These are phyloP conservation scores for Oegoconia quadripuncta DNA, from an alignment of 2,888 invertebrate species.

Conservation along the genomic window DNA sequence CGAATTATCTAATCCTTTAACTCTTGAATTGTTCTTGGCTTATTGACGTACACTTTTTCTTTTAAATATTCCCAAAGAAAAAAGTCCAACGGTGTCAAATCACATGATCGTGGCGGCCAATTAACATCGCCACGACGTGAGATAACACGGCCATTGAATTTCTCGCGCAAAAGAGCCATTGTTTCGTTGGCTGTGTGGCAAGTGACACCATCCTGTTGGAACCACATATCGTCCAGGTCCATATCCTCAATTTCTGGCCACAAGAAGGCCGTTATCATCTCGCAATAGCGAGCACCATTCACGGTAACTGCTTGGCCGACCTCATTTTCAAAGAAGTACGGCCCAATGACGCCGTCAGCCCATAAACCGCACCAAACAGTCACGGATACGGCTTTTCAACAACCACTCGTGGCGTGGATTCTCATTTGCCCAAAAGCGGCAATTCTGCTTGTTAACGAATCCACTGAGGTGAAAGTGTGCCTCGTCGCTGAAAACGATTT, in stretches of 20 bases:
- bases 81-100: no score
- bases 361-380: slow-evolving; percentile 46
- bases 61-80: slow-evolving; percentile 1
- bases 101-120: slow-evolving; percentile 6
- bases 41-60: neutral
- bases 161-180: slow-evolving; percentile 16
- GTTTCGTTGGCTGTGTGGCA: slow-evolving; percentile 22
- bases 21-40: neutral
- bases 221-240: slow-evolving; percentile 17
- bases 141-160: neutral
- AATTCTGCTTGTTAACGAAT: slow-evolving; percentile 30
- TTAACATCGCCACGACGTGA: slow-evolving; percentile 1
- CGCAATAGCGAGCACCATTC: no score
- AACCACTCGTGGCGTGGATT: slow-evolving; percentile 13
- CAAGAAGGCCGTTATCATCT: no score
- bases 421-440: slow-evolving; percentile 12
- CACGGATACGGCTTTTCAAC: slow-evolving; percentile 25
- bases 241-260: no score
- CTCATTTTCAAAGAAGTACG: slow-evolving; percentile 37
- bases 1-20: no score
- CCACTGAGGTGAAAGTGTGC: slow-evolving; percentile 31
- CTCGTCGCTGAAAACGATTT: slow-evolving; percentile 27
- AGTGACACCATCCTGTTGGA: slow-evolving; percentile 24
- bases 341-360: slow-evolving; percentile 38
- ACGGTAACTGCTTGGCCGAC: no score